phyloP scores from a whole-genome alignment of 2,797 vertebrate genomes.

The Tenualosa ilisha region DNA sequence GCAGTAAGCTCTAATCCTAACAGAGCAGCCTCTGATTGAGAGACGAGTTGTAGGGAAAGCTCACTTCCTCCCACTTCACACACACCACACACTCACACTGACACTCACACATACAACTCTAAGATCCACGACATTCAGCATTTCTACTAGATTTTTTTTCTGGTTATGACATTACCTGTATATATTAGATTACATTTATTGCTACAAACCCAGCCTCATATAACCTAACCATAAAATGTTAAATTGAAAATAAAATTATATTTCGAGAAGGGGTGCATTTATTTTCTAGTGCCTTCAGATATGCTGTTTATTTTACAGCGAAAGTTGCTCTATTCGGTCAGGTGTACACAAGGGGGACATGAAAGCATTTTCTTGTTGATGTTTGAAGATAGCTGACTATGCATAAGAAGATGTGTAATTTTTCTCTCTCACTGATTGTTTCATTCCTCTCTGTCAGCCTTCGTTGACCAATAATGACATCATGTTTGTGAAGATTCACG shows the following conservation, averaged over 20 bases:
- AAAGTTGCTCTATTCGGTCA: not conserved
- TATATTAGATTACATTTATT: not conserved
- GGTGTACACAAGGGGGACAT: not conserved
- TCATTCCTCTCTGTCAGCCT: conserved; percentile 69
- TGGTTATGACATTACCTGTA: not conserved
- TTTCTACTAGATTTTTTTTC: no score
- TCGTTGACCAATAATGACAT: conserved; percentile 95
- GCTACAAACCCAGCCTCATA: not conserved
- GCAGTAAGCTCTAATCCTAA: not conserved
- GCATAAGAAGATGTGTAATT: not conserved
- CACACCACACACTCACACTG: not conserved
- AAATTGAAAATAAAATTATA: not conserved
- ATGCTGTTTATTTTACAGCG: not conserved
- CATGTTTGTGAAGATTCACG: conserved; percentile 97
- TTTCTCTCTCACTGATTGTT: not conserved
- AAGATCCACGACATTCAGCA: no score
- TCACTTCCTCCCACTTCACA: not conserved
- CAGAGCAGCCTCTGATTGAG: not conserved
- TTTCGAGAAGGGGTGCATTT: not conserved
- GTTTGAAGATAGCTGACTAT: not conserved
- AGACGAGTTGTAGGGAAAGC: not conserved
- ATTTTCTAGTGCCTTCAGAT: not conserved
- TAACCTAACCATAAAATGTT: not conserved
- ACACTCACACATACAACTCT: no score
- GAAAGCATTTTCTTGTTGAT: not conserved